phyloP scores from a whole-genome alignment of 2,888 invertebrate genomes.

The Callosobruchus maculatus region DNA sequence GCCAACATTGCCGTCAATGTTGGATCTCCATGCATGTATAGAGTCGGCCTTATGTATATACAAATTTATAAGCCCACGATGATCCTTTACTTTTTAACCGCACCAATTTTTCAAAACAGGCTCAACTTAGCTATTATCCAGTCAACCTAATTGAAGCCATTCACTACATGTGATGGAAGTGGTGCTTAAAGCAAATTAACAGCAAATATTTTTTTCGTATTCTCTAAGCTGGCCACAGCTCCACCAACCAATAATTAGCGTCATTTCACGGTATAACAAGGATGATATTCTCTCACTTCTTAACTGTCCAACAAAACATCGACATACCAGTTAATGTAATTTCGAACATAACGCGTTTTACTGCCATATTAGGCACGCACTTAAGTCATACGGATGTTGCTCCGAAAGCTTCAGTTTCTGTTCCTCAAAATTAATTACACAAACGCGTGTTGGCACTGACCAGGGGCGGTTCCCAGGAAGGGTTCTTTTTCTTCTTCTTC shows the following conservation, averaged over 20 bases:
- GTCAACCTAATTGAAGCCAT: not conserved
- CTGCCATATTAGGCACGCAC: not conserved
- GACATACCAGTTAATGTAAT: not conserved
- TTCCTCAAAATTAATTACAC: not conserved
- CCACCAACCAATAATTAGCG: not conserved
- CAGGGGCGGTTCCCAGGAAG: no score
- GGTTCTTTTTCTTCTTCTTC: no score
- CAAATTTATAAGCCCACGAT: no score
- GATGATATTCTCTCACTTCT: not conserved
- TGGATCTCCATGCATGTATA: no score
- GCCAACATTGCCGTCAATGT: no score
- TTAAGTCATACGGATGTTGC: not conserved
- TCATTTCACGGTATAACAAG: not conserved
- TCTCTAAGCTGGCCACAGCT: not conserved
- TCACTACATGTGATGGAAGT: not conserved
- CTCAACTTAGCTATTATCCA: not conserved
- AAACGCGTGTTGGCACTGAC: not conserved
- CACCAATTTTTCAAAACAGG: no score
- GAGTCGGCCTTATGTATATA: no score
- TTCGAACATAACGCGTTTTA: not conserved
- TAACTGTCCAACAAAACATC: not conserved
- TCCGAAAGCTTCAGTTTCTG: not conserved
- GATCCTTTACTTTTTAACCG: no score
- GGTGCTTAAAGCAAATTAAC: not conserved
- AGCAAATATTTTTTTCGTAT: not conserved